Conservation (phyloP, 2,797 vertebrate species). For the Pantherophis alleghaniensis region DNA sequence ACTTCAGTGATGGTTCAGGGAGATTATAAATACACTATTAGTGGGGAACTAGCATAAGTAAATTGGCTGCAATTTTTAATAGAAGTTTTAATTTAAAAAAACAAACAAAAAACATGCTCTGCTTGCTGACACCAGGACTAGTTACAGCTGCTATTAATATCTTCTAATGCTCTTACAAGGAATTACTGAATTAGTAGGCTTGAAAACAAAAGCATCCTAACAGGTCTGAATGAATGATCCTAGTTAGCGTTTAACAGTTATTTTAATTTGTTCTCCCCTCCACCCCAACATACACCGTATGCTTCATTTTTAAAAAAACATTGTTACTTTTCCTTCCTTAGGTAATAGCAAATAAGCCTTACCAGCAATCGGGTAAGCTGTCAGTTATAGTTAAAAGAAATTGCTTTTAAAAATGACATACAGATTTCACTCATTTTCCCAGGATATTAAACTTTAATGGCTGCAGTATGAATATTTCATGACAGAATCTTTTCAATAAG, state of each 20-base stretch:
- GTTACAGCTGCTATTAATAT: neutral
- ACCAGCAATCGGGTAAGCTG: neutral
- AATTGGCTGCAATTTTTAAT: neutral
- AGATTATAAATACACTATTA: neutral
- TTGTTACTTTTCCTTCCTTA: conserved; percentile 15
- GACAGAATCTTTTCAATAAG: conserved; percentile 45
- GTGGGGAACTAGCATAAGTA: neutral
- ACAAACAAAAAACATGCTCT: neutral
- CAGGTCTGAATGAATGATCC: accelerated
- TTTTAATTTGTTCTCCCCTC: neutral
- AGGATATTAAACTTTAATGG: conserved; percentile 52
- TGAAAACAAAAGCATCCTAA: neutral
- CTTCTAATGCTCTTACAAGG: neutral
- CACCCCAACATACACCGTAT: neutral
- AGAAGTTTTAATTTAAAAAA: neutral
- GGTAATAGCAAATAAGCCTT: neutral
- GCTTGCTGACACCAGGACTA: neutral
- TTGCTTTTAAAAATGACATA: conserved; percentile 19
- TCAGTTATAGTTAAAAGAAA: conserved; percentile 38
- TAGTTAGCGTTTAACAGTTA: neutral
- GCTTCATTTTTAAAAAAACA: neutral
- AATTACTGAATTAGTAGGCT: neutral
- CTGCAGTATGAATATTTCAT: conserved; percentile 54
- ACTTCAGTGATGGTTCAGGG: neutral
- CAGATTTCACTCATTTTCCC: conserved; percentile 37